A percentile compares a stretch with the other conserved stretches of the same genome.
Evolutionary conservation across 1,140 invertebrate genomes (phyloP).

Genomic region (Tribolium madens): DNA sequence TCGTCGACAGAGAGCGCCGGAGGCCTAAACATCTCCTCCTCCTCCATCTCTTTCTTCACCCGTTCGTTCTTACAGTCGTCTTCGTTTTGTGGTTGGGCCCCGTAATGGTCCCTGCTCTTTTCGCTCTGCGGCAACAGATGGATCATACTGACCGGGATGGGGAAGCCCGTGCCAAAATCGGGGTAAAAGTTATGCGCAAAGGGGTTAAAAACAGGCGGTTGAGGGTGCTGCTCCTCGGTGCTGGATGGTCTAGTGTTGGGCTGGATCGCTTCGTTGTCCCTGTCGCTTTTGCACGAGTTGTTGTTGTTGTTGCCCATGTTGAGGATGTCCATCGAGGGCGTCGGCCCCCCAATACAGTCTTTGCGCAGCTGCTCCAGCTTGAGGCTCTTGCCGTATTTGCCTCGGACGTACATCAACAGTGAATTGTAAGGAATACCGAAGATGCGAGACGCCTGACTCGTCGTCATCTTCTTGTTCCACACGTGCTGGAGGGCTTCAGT

Average conservation of each 20-base stretch:
- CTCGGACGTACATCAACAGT: constrained; percentile 91
- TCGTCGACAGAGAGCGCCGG: constrained; percentile 70
- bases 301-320: constrained; percentile 81
- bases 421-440: constrained; percentile 94
- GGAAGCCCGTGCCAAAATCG: constrained; percentile 82
- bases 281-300: constrained; percentile 67
- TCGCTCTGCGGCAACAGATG: constrained; percentile 83
- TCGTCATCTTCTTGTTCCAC: constrained; percentile 96
- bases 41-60: constrained; percentile 74
- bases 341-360: constrained; percentile 82
- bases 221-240: constrained; percentile 71
- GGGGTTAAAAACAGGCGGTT: constrained; percentile 76
- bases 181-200: constrained; percentile 83
- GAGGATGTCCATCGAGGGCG: constrained; percentile 73
- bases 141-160: constrained; percentile 85
- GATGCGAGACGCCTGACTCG: constrained; percentile 88
- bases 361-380: constrained; percentile 88
- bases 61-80: constrained; percentile 74
- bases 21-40: constrained; percentile 72
- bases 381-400: constrained; percentile 90
- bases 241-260: constrained; percentile 71
- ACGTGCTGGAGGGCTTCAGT: constrained; percentile 90
- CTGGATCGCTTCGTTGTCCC: constrained; percentile 61
- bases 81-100: constrained; percentile 69
- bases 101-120: constrained; percentile 73